A percentile compares a stretch with the other conserved stretches of the same genome.
Evolutionary conservation across 2,888 invertebrate genomes (phyloP).

Genomic region (Sacculina carcini): DNA sequence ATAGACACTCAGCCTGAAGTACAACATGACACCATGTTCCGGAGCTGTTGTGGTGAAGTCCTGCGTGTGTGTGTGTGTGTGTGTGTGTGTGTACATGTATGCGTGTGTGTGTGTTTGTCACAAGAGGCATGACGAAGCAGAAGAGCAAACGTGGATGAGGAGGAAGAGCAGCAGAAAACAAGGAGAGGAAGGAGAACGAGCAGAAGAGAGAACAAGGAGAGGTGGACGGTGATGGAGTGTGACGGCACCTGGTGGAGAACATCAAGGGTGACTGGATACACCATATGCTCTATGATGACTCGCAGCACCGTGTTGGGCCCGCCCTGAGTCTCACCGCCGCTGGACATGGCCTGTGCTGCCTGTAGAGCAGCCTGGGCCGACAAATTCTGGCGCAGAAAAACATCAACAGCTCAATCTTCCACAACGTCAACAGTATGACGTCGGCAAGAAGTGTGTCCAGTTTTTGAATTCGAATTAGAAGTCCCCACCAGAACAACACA

Average conservation of each 20-base stretch:
- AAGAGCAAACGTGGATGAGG: neutral
- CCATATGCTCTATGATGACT: constrained; percentile 94
- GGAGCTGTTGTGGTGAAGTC: no score
- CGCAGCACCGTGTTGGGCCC: constrained; percentile 87
- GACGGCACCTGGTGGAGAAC: constrained; percentile 52
- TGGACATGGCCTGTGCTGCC: constrained; percentile 44
- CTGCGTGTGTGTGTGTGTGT: no score
- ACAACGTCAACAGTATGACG: no score
- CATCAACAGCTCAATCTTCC: no score
- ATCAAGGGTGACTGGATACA: constrained; percentile 93
- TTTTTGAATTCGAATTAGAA: no score
- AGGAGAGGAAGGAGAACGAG: neutral
- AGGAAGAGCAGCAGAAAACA: neutral
- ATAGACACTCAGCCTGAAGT: no score
- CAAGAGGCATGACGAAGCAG: no score
- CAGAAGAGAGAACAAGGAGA: neutral
- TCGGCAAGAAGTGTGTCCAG: no score
- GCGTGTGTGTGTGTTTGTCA: no score
- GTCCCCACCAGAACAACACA: no score
- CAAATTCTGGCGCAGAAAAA: constrained; percentile 36
- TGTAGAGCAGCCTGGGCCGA: constrained; percentile 62
- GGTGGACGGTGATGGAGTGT: neutral
- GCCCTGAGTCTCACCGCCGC: constrained; percentile 39
- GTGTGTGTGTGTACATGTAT: no score
- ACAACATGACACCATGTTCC: no score